These are phyloP conservation scores for Crypturellus undulatus DNA, from an alignment of 2,113 vertebrate species.

Conservation along the genomic window DNA sequence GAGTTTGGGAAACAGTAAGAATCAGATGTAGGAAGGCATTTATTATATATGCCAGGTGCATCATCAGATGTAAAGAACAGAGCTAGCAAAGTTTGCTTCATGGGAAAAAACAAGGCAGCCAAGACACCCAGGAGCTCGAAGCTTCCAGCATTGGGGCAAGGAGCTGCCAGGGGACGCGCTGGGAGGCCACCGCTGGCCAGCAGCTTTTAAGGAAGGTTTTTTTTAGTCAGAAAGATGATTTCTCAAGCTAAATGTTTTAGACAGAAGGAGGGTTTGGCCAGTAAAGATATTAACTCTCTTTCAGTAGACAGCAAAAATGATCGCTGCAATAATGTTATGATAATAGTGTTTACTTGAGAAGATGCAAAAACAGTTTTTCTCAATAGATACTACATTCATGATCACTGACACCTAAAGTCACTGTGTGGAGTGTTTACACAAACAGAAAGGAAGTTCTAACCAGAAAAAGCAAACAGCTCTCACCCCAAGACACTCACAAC, in stretches of 20 bases:
- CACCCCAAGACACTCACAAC: not conserved
- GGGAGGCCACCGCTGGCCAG: slow-evolving; percentile 36
- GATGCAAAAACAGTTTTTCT: not conserved
- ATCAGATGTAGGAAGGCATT: slow-evolving; percentile 6
- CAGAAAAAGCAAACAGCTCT: not conserved
- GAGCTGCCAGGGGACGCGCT: slow-evolving; percentile 39
- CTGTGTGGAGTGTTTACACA: not conserved
- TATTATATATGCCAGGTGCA: not conserved
- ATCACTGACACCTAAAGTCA: slow-evolving; percentile 34
- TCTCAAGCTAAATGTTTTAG: not conserved
- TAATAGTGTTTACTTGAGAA: not conserved
- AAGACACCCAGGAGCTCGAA: slow-evolving; percentile 48
- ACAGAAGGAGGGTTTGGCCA: not conserved
- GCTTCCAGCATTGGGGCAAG: slow-evolving; percentile 45
- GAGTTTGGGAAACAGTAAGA: slow-evolving; percentile 2
- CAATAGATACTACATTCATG: not conserved
- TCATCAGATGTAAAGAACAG: not conserved
- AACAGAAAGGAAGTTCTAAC: slow-evolving; percentile 17
- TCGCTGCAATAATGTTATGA: not conserved
- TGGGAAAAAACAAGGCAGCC: not conserved
- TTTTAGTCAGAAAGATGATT: slow-evolving; percentile 29
- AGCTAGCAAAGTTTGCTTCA: not conserved
- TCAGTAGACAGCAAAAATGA: not conserved
- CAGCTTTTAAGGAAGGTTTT: slow-evolving; percentile 53
- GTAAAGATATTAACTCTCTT: slow-evolving; percentile 15